Evolutionary conservation across 2,797 vertebrate genomes (phyloP).

Genomic region (Urophycis tenuis): DNA sequence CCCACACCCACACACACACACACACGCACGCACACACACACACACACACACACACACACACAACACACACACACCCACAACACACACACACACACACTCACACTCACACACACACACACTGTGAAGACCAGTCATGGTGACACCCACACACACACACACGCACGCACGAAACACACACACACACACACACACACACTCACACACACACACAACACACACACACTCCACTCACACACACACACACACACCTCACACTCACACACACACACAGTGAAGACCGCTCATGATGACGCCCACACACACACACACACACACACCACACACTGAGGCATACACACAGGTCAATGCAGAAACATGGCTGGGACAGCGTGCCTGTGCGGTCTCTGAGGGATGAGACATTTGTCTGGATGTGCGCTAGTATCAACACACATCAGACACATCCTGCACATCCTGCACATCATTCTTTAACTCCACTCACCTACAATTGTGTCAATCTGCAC

Average conservation of each 20-base stretch:
- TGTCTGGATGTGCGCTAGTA: constrained; percentile 45
- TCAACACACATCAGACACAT: constrained; percentile 56
- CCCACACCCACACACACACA: constrained; percentile 3
- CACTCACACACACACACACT: too few species aligned
- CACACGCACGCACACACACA: neutral
- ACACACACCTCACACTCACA: neutral
- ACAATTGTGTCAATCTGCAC: constrained; percentile 56
- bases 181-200: neutral
- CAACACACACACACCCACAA: constrained; percentile 2
- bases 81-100: neutral
- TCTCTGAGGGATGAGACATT: constrained; percentile 45
- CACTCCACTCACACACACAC: neutral
- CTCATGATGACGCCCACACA: neutral
- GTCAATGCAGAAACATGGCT: constrained; percentile 11
- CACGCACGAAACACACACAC: constrained; percentile 2
- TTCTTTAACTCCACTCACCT: constrained; percentile 29
- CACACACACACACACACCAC: constrained; percentile 9
- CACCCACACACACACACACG: neutral
- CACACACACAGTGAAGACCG: neutral
- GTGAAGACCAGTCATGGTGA: too few species aligned
- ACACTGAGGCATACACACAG: constrained; percentile 18
- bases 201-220: too few species aligned
- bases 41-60: too few species aligned
- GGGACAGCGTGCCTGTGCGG: constrained; percentile 35
- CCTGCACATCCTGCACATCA: constrained; percentile 47